Conservation (phyloP, 1,140 invertebrate species). For the Leptestheria dahalacensis region DNA sequence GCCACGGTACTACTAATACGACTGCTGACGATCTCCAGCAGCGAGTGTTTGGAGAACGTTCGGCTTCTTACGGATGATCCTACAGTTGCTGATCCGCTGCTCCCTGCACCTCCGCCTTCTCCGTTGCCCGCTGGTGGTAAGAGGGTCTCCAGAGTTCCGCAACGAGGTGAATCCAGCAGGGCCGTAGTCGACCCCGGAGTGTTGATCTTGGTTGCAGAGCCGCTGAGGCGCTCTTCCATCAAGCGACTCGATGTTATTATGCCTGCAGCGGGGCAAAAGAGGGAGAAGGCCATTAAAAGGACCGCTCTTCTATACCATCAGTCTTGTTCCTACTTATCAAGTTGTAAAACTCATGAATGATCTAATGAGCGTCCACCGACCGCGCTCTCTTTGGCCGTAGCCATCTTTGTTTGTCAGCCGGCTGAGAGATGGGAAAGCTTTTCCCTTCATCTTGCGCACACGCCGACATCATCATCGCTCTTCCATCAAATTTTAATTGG, state of each 20-base stretch:
- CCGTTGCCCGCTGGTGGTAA: slow-evolving; percentile 22
- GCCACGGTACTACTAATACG: slow-evolving; percentile 36
- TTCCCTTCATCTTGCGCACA: not conserved
- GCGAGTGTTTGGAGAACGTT: slow-evolving; percentile 38
- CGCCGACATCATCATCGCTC: not conserved
- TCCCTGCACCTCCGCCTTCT: slow-evolving; percentile 1
- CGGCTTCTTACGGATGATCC: slow-evolving; percentile 10
- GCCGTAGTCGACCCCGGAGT: slow-evolving; percentile 28
- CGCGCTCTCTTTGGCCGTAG: too few species aligned
- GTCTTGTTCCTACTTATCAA: too few species aligned
- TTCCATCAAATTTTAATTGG: not conserved
- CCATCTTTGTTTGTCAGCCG: too few species aligned
- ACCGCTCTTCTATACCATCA: too few species aligned
- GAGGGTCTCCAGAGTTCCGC: slow-evolving; percentile 26
- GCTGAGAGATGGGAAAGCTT: too few species aligned
- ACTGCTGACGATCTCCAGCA: slow-evolving; percentile 47
- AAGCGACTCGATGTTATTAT: slow-evolving; percentile 37
- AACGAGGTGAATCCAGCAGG: slow-evolving; percentile 20
- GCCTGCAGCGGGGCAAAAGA: slow-evolving; percentile 30
- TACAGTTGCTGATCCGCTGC: slow-evolving; percentile 6
- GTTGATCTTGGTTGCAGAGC: slow-evolving; percentile 35
- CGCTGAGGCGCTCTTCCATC: slow-evolving; percentile 31
- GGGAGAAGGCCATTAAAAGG: too few species aligned
- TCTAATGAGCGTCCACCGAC: too few species aligned
- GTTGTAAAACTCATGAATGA: too few species aligned